Conservation (phyloP, 2,888 invertebrate species). For the Phoenoteleia sp. region DNA sequence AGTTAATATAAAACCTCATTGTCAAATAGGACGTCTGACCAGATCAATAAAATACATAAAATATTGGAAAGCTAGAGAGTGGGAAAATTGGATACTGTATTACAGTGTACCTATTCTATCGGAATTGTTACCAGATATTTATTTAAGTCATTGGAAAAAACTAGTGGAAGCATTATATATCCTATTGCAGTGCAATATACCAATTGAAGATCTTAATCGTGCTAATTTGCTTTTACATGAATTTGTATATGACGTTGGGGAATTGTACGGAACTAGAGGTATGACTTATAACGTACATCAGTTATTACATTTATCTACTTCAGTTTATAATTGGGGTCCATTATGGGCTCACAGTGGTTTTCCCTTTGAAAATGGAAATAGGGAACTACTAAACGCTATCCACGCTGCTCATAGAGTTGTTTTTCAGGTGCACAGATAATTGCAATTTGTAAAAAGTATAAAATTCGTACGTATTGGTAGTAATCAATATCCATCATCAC, state of each 20-base stretch:
- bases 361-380: constrained; percentile 67
- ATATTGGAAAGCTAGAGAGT: constrained; percentile 64
- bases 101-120: constrained; percentile 61
- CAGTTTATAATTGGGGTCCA: constrained; percentile 73
- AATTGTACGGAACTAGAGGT: constrained; percentile 56
- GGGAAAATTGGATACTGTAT: constrained; percentile 64
- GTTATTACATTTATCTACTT: constrained; percentile 64
- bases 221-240: constrained; percentile 39
- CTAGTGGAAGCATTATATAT: constrained; percentile 61
- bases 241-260: constrained; percentile 50
- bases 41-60: constrained; percentile 35
- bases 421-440: constrained; percentile 39
- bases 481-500: background rate
- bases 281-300: constrained; percentile 70
- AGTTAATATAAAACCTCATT: constrained; percentile 30
- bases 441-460: constrained; percentile 19
- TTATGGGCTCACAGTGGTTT: constrained; percentile 67
- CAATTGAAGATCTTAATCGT: constrained; percentile 36
- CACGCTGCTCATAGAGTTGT: constrained; percentile 51
- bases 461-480: background rate
- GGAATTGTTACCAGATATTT: constrained; percentile 37
- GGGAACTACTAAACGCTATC: constrained; percentile 42
- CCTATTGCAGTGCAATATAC: constrained; percentile 52
- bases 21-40: constrained; percentile 39
- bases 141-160: constrained; percentile 63